Evolutionary conservation across 2,797 vertebrate genomes (phyloP).

Genomic region (Gymnopithys bicolor): DNA sequence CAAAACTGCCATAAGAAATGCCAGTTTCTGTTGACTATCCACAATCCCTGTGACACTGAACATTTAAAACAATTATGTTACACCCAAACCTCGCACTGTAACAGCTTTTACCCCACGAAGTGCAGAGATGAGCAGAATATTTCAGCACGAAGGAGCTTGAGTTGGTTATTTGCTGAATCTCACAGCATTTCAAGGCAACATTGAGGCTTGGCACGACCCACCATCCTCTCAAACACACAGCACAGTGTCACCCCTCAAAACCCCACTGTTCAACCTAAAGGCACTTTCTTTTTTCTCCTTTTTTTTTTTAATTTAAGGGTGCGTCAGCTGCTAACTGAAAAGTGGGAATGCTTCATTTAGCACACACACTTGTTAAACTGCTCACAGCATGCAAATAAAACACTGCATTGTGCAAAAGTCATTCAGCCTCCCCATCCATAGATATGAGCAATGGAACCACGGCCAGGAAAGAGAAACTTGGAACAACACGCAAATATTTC

Average conservation of each 20-base stretch:
- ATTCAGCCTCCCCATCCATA: slow-evolving; percentile 3
- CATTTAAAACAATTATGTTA: background rate
- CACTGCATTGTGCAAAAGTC: slow-evolving; percentile 41
- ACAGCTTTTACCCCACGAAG: background rate
- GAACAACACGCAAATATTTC: slow-evolving; percentile 41
- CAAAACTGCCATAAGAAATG: background rate
- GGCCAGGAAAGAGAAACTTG: slow-evolving; percentile 61
- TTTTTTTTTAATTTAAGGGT: background rate
- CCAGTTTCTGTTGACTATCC: slow-evolving; percentile 3
- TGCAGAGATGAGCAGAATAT: background rate
- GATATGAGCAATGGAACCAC: background rate
- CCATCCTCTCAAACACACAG: background rate
- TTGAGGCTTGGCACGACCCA: background rate
- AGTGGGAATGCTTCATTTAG: slow-evolving; percentile 61
- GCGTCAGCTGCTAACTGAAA: slow-evolving; percentile 18
- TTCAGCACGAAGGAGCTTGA: background rate
- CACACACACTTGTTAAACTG: slow-evolving; percentile 51
- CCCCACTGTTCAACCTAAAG: slow-evolving; percentile 26
- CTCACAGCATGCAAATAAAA: slow-evolving; percentile 69
- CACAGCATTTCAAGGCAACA: background rate
- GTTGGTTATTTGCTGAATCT: background rate
- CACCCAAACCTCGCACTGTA: background rate
- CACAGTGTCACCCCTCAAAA: slow-evolving; percentile 37
- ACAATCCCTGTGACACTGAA: background rate
- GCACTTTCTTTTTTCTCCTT: background rate